These are phyloP conservation scores for Lithobates pipiens DNA, from an alignment of 2,797 vertebrate genomes.

Conservation along the genomic window DNA sequence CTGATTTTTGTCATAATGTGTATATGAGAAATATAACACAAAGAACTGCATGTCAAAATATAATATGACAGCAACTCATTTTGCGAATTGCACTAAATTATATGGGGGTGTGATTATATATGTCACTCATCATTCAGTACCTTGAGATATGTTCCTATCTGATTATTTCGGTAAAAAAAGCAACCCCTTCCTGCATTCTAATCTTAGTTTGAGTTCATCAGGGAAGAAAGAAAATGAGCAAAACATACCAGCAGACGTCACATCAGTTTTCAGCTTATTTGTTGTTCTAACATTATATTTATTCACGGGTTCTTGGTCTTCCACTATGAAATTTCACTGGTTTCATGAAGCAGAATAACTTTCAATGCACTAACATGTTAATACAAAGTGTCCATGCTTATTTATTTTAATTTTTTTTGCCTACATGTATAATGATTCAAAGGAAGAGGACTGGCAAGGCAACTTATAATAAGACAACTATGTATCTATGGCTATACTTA, in stretches of 20 bases:
- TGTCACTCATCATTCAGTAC: constrained; percentile 36
- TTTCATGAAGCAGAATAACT: too few species aligned
- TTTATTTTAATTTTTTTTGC: too few species aligned
- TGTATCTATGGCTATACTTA: too few species aligned
- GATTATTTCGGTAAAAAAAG: constrained; percentile 16
- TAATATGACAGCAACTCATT: constrained; percentile 59
- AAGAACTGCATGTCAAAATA: constrained; percentile 55
- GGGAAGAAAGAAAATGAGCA: background rate
- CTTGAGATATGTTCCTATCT: constrained; percentile 17
- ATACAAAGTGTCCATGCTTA: too few species aligned
- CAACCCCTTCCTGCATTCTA: constrained; percentile 14
- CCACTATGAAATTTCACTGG: too few species aligned
- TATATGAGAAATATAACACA: constrained; percentile 33
- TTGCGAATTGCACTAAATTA: constrained; percentile 53
- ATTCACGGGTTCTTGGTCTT: too few species aligned
- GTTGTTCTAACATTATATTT: background rate
- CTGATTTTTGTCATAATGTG: constrained; percentile 46
- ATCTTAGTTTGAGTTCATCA: background rate
- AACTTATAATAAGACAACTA: too few species aligned
- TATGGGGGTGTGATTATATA: constrained; percentile 43
- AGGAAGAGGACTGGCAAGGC: too few species aligned
- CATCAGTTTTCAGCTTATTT: background rate
- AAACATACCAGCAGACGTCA: background rate
- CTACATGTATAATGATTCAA: too few species aligned
- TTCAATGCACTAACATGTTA: too few species aligned